Conservation (phyloP, 2,797 vertebrate species). For the Myotis planiceps region DNA sequence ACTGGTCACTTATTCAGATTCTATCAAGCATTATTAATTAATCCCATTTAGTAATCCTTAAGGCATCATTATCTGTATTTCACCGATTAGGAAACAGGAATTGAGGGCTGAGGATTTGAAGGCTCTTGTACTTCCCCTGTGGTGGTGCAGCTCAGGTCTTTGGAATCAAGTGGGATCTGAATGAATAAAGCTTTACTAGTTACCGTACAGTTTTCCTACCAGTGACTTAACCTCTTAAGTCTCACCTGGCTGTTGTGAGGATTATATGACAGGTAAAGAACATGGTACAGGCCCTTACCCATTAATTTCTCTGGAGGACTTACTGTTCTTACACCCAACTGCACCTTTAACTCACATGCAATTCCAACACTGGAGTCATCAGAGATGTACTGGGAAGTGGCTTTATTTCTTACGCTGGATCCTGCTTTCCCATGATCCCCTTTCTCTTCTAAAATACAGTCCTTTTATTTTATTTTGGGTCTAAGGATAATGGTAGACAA, state of each 20-base stretch:
- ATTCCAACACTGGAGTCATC: not conserved
- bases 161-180: conserved; percentile 4
- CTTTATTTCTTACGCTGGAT: not conserved
- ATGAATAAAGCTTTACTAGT: not conserved
- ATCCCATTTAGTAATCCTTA: not conserved
- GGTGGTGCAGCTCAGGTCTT: not conserved
- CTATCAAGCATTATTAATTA: not conserved
- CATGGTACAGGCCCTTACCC: not conserved
- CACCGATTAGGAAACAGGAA: not conserved
- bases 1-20: not conserved
- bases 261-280: not conserved
- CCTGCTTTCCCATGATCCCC: not conserved
- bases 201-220: not conserved
- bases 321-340: not conserved
- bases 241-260: not conserved
- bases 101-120: not conserved
- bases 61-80: not conserved
- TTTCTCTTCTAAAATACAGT: not conserved
- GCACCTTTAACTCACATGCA: not conserved
- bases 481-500: conserved; percentile 30
- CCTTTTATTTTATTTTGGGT: not conserved
- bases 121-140: not conserved
- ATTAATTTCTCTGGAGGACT: not conserved
- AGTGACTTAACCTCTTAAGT: not conserved
- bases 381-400: not conserved